A percentile compares a stretch with the other conserved stretches of the same genome.
Evolutionary conservation across 2,888 invertebrate genomes (phyloP).

Genomic region (Tetranychus truncatus): DNA sequence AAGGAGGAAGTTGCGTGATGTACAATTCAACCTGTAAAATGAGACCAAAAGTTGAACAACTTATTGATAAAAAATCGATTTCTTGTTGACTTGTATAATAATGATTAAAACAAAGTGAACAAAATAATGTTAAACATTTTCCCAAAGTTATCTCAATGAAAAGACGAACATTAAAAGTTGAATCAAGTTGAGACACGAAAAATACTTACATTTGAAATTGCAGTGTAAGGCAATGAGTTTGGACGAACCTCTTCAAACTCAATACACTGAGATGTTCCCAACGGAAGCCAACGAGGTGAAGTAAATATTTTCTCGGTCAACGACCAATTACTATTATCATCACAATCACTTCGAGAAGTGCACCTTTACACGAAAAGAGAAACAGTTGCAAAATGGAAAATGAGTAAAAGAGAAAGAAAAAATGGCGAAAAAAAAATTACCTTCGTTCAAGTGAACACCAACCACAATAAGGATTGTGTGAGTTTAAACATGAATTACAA

Average conservation of each 20-base stretch:
- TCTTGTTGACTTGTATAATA: too few relatives aligned
- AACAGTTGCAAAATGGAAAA: not conserved
- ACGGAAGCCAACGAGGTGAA: slow-evolving; percentile 73
- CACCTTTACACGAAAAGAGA: slow-evolving; percentile 42
- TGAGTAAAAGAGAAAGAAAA: not conserved
- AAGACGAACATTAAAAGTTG: too few relatives aligned
- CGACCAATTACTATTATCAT: slow-evolving; percentile 46
- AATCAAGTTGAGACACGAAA: too few relatives aligned
- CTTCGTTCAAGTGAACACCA: slow-evolving; percentile 82
- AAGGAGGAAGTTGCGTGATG: slow-evolving; percentile 68
- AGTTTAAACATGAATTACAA: slow-evolving; percentile 70
- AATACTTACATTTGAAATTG: not conserved
- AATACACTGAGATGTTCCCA: slow-evolving; percentile 79
- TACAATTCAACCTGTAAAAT: slow-evolving; percentile 64
- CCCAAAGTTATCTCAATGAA: too few relatives aligned
- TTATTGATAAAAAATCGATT: too few relatives aligned
- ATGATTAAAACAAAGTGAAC: too few relatives aligned
- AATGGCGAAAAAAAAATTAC: slow-evolving; percentile 31
- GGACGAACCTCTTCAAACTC: slow-evolving; percentile 81
- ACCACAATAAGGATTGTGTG: slow-evolving; percentile 79
- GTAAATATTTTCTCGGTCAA: slow-evolving; percentile 39
- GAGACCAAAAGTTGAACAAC: slow-evolving; percentile 36
- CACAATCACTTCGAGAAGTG: slow-evolving; percentile 43
- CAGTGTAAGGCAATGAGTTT: slow-evolving; percentile 61
- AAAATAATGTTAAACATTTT: too few relatives aligned